A percentile compares a stretch with the other conserved stretches of the same genome.
These are phyloP conservation scores for Matsumyia berberina DNA, from an alignment of 2,888 invertebrate genomes.

Conservation along the genomic window DNA sequence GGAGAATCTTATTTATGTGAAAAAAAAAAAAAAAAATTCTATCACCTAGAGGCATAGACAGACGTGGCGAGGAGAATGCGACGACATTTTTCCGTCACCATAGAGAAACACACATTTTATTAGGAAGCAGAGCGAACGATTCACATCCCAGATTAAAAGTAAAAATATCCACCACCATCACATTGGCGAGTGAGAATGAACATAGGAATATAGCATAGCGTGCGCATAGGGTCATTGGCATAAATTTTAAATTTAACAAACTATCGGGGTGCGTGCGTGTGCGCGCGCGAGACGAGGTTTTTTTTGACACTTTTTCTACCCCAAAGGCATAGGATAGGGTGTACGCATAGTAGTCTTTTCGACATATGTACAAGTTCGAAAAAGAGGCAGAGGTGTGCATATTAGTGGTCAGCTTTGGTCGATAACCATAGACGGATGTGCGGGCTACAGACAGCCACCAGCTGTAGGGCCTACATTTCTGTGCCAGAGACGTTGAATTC, in stretches of 20 bases:
- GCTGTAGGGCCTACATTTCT: too few species aligned
- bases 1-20: constrained; percentile 11
- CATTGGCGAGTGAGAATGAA: constrained; percentile 44
- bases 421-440: too few species aligned
- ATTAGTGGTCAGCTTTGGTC: too few species aligned
- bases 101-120: constrained; percentile 49
- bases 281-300: constrained; percentile 22
- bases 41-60: neutral
- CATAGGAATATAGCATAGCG: constrained; percentile 55
- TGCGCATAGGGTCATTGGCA: constrained; percentile 78
- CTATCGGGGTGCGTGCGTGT: constrained; percentile 53
- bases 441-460: too few species aligned
- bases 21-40: constrained; percentile 18
- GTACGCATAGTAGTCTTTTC: too few species aligned
- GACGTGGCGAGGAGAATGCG: constrained; percentile 11
- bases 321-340: too few species aligned
- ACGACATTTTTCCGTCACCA: constrained; percentile 63
- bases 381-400: too few species aligned
- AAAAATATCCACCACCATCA: constrained; percentile 75
- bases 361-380: too few species aligned
- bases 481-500: too few species aligned
- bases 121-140: constrained; percentile 68
- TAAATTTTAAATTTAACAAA: constrained; percentile 78
- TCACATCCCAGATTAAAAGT: constrained; percentile 75
- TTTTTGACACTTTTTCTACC: constrained; percentile 58